Evolutionary conservation across 2,888 invertebrate species (phyloP).

Genomic region (Cephus rjabovi): DNA sequence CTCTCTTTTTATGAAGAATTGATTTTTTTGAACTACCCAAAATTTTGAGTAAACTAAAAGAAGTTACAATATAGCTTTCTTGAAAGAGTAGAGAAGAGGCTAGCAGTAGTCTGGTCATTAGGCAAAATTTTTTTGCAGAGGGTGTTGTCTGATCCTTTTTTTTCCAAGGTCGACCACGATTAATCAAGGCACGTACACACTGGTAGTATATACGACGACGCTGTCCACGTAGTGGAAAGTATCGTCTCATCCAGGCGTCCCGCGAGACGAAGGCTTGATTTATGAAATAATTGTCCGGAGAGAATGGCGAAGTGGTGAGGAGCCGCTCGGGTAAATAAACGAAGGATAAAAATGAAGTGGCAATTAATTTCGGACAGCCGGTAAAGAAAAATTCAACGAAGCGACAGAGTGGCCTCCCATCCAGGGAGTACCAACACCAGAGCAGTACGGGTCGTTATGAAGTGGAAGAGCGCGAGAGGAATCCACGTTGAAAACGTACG

Average conservation of each 20-base stretch:
- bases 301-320: slow-evolving; percentile 45
- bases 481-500: not conserved
- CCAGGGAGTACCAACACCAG: slow-evolving; percentile 26
- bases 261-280: slow-evolving; percentile 39
- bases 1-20: not conserved
- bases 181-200: not conserved
- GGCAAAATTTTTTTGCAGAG: not conserved
- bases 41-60: not conserved
- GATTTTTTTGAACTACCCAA: not conserved
- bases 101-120: not conserved
- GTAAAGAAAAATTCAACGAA: slow-evolving; percentile 19
- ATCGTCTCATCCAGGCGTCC: not conserved
- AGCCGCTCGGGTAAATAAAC: slow-evolving; percentile 54
- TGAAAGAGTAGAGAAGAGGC: not conserved
- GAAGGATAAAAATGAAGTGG: slow-evolving; percentile 57
- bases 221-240: not conserved
- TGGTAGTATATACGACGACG: not conserved
- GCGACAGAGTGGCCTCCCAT: slow-evolving; percentile 22
- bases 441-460: slow-evolving; percentile 31
- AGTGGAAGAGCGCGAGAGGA: slow-evolving; percentile 4
- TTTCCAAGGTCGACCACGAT: not conserved
- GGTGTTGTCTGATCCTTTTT: not conserved
- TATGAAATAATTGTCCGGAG: slow-evolving; percentile 50
- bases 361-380: slow-evolving; percentile 55
- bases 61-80: not conserved